Conservation (phyloP, 1,140 invertebrate species). For the Drosophila grimshawi region DNA sequence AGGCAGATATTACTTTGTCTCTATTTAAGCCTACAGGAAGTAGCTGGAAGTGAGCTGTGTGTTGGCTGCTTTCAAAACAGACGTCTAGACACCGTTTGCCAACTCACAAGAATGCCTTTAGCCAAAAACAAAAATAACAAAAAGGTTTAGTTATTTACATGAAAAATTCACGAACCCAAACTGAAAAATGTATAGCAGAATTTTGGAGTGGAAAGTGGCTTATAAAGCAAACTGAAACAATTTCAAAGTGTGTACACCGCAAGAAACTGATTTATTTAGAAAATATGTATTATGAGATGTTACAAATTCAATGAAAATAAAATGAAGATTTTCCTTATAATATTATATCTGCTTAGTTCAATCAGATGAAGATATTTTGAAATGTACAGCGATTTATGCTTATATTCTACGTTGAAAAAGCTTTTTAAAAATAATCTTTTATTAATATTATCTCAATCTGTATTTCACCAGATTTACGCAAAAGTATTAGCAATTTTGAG, state of each 20-base stretch:
- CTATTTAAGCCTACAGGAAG: neutral
- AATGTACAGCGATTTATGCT: too few species aligned
- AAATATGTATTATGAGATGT: too few species aligned
- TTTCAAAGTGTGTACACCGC: neutral
- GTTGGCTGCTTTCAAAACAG: slow-evolving; percentile 10
- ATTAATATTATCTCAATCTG: too few species aligned
- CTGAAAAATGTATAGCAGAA: slow-evolving; percentile 4
- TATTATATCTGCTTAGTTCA: too few species aligned
- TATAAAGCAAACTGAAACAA: neutral
- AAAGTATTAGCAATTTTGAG: too few species aligned
- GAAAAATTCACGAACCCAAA: slow-evolving; percentile 25
- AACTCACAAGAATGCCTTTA: slow-evolving; percentile 29
- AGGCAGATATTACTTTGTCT: slow-evolving; percentile 3
- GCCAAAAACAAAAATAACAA: slow-evolving; percentile 1
- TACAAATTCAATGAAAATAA: too few species aligned
- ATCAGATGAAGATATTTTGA: too few species aligned
- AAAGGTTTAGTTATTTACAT: slow-evolving; percentile 21
- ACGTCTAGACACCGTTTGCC: slow-evolving; percentile 31
- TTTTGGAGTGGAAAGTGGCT: slow-evolving; percentile 1
- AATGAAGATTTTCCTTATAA: too few species aligned
- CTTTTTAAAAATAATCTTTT: too few species aligned
- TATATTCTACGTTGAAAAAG: too few species aligned
- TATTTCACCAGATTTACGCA: too few species aligned
- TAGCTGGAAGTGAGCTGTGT: neutral
- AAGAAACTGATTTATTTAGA: too few species aligned